Evolutionary conservation across 2,113 vertebrate species (phyloP).

Genomic region (Antechinus flavipes): DNA sequence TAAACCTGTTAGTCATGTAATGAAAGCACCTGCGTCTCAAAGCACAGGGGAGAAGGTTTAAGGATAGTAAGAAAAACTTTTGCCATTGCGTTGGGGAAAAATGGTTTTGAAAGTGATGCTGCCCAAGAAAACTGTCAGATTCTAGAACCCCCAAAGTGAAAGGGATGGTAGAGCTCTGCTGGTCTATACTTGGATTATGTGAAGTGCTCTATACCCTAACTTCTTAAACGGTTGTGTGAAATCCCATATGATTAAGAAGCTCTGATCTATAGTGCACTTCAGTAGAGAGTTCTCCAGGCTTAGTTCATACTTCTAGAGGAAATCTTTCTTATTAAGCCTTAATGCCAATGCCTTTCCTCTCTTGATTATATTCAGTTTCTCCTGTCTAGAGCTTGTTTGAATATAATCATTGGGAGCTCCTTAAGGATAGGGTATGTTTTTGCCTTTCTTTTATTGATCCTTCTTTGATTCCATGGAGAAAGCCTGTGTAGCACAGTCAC

Average conservation of each 20-base stretch:
- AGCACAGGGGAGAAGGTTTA: neutral
- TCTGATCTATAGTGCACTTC: neutral
- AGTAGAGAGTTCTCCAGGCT: neutral
- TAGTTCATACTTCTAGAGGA: neutral
- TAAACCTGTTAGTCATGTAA: neutral
- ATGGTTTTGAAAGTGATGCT: no score
- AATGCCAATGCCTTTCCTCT: neutral
- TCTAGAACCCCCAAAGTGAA: neutral
- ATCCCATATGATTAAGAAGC: no score
- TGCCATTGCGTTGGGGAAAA: neutral
- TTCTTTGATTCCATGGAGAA: neutral
- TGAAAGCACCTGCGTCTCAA: neutral
- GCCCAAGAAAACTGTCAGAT: neutral
- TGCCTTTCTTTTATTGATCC: neutral
- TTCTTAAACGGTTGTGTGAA: no score
- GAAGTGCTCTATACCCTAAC: neutral
- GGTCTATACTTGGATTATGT: neutral
- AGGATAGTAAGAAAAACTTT: neutral
- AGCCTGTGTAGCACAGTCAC: neutral
- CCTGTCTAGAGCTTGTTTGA: neutral
- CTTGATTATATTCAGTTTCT: neutral
- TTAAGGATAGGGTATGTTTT: neutral
- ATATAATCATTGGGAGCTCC: neutral
- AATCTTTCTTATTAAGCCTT: neutral
- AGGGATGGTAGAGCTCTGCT: neutral